Evolutionary conservation across 2,113 vertebrate genomes (phyloP).

Genomic region (Micromys minutus): DNA sequence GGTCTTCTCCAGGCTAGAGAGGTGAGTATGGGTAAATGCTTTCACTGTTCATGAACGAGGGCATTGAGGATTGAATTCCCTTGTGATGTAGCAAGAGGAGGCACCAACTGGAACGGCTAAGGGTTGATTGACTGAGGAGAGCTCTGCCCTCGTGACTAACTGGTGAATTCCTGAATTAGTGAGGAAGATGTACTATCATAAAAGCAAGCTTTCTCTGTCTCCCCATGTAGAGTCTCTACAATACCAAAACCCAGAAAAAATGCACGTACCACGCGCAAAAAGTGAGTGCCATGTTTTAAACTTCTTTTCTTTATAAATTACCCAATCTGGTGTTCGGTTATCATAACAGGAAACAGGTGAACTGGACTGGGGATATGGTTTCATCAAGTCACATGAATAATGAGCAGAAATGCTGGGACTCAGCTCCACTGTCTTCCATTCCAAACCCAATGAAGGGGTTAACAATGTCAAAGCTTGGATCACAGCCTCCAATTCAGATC

Average conservation of each 20-base stretch:
- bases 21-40: no score
- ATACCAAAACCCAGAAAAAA: neutral
- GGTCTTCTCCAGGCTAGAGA: neutral
- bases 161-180: neutral
- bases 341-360: neutral
- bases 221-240: neutral
- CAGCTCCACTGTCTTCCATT: neutral
- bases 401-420: neutral
- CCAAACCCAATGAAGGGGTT: neutral
- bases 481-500: neutral
- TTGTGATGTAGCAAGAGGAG: neutral
- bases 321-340: neutral
- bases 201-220: neutral
- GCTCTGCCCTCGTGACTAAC: neutral
- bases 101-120: neutral
- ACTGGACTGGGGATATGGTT: neutral
- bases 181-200: neutral
- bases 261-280: neutral
- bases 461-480: no score
- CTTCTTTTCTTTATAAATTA: neutral
- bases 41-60: neutral
- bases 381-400: neutral
- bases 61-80: neutral
- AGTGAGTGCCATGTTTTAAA: neutral
- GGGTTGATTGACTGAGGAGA: no score